phyloP scores from a whole-genome alignment of 2,113 vertebrate species.

The human (Homo sapiens) region GRCh38 chr12:78063001-78063500 shows the following conservation, averaged over 20 bases:
- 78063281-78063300: background rate
- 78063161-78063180: background rate
- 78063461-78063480: background rate
- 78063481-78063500: background rate
- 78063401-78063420: background rate
- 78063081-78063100: background rate
- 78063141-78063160: background rate
- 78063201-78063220: background rate
- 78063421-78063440: background rate
- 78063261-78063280: background rate
- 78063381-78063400: background rate
- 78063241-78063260: background rate
- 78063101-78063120: background rate
- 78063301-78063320: background rate
- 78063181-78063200: background rate
- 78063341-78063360: background rate
- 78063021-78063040: background rate
- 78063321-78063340: background rate
- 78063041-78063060: background rate
- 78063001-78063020: background rate
- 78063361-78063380: background rate
- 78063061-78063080: background rate
- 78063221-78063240: background rate
- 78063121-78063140: background rate
- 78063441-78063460: background rate